phyloP scores from a whole-genome alignment of 2,113 vertebrate genomes.

The Symphodus melops region DNA sequence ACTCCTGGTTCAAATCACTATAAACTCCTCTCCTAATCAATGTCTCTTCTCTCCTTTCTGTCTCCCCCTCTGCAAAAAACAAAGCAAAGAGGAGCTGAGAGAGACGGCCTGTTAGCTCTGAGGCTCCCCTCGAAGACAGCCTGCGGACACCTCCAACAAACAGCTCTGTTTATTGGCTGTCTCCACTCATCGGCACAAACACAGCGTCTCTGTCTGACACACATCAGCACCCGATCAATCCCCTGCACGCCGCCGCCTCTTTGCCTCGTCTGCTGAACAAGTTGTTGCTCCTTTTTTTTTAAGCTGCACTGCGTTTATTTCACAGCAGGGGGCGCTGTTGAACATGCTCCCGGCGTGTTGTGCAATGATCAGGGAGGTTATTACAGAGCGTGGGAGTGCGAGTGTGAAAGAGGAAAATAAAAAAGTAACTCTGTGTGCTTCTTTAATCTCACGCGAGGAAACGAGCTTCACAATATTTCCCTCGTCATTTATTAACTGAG shows the following conservation, averaged over 20 bases:
- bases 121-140: slow-evolving; percentile 4
- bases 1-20: slow-evolving; percentile 11
- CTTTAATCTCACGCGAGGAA: slow-evolving; percentile 22
- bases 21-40: slow-evolving; percentile 3
- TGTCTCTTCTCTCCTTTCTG: slow-evolving; percentile 7
- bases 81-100: neutral
- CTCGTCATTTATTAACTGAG: slow-evolving; percentile 67
- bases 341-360: slow-evolving; percentile 20
- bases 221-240: slow-evolving; percentile 33
- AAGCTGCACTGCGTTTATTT: slow-evolving; percentile 14
- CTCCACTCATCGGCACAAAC: slow-evolving; percentile 50
- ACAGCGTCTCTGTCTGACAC: slow-evolving; percentile 26
- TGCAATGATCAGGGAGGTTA: slow-evolving; percentile 16
- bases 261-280: neutral
- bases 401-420: neutral
- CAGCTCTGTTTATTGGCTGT: slow-evolving; percentile 43
- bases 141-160: slow-evolving; percentile 50
- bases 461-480: slow-evolving; percentile 32
- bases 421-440: slow-evolving; percentile 6
- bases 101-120: neutral
- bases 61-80: slow-evolving; percentile 10
- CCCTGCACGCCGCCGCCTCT: neutral
- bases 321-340: slow-evolving; percentile 72
- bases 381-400: neutral
- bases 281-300: neutral